phyloP scores from a whole-genome alignment of 2,888 invertebrate genomes.

The Noctua janthina region DNA sequence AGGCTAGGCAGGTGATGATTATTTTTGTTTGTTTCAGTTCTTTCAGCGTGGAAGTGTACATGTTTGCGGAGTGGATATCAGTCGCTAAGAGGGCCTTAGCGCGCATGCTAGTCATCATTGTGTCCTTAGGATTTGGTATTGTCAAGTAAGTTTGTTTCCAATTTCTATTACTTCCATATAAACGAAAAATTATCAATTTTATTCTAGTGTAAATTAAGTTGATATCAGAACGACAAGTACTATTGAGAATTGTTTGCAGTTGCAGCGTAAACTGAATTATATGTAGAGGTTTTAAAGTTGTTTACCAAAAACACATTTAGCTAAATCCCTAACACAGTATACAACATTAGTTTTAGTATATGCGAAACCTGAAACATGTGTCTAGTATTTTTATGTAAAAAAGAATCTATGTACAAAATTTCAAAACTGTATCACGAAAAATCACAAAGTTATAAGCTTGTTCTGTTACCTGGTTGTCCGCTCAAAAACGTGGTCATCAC shows the following conservation, averaged over 20 bases:
- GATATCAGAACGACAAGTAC: not conserved
- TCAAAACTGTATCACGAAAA: no score
- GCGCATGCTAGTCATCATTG: conserved; percentile 98
- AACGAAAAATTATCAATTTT: not conserved
- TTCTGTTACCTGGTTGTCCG: no score
- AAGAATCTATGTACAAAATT: no score
- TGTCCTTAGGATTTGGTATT: conserved; percentile 98
- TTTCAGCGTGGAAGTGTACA: conserved; percentile 91
- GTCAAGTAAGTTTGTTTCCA: conserved; percentile 93
- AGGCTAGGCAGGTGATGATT: not conserved
- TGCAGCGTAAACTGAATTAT: not conserved
- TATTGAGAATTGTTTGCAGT: not conserved
- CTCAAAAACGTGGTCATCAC: no score
- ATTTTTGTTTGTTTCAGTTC: conserved; percentile 70
- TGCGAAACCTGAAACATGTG: no score
- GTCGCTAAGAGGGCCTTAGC: conserved; percentile 97
- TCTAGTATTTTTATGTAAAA: no score
- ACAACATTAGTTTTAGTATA: no score
- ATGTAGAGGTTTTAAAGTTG: not conserved
- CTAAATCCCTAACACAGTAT: not conserved
- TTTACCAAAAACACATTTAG: no score
- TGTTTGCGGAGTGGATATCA: conserved; percentile 97
- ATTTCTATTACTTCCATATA: not conserved
- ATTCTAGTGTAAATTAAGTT: not conserved
- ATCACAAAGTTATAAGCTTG: no score